These are phyloP conservation scores for Hafferia zeledoni DNA, from an alignment of 2,797 vertebrate genomes.

Conservation along the genomic window DNA sequence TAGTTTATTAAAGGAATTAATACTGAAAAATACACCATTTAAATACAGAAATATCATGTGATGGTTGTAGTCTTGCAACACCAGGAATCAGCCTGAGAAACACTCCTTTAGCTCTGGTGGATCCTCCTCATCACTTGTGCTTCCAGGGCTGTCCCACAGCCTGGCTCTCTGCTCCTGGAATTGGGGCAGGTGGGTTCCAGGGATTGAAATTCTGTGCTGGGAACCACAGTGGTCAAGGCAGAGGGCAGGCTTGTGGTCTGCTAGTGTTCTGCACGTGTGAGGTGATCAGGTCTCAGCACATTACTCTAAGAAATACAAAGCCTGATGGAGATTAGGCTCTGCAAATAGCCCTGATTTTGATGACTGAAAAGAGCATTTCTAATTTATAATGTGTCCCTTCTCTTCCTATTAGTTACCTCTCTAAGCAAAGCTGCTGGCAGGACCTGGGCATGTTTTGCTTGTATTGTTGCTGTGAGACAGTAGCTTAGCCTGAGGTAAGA, in stretches of 20 bases:
- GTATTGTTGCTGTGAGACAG: constrained; percentile 16
- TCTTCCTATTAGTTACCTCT: background rate
- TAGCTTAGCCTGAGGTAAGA: constrained; percentile 3
- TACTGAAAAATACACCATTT: background rate
- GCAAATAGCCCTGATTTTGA: background rate
- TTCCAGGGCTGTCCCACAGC: background rate
- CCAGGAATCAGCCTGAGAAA: background rate
- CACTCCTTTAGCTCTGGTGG: background rate
- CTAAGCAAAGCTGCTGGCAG: background rate
- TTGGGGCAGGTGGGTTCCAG: background rate
- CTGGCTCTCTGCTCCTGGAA: background rate
- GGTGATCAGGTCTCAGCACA: background rate
- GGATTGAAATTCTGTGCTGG: background rate
- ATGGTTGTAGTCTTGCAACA: background rate
- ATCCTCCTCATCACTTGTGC: background rate
- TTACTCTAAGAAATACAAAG: background rate
- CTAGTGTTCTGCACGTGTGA: background rate
- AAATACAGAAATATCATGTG: background rate
- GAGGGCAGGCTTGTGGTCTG: background rate
- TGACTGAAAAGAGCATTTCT: background rate
- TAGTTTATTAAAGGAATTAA: background rate
- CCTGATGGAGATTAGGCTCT: background rate
- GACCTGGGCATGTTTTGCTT: background rate
- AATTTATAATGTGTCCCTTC: background rate
- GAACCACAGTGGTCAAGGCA: background rate